Evolutionary conservation across 1,140 invertebrate genomes (phyloP).

Genomic region (Potamilus streckersoni): DNA sequence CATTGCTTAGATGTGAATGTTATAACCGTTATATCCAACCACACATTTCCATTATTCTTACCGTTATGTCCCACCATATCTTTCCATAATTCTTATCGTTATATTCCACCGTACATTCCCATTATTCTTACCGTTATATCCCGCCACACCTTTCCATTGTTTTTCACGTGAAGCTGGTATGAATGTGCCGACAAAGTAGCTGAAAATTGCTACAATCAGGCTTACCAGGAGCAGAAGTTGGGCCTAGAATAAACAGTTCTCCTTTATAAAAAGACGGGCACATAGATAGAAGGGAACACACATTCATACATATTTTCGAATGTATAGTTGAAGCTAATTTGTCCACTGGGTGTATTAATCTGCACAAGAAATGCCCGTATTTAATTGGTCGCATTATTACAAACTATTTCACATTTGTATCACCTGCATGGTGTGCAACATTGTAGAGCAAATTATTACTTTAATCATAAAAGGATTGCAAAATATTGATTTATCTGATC

Average conservation of each 20-base stretch:
- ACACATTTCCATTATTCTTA: background rate
- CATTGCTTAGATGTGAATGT: background rate
- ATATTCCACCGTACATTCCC: background rate
- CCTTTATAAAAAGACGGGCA: background rate
- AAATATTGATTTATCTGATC: too few species aligned
- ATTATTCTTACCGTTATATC: slow-evolving; percentile 78
- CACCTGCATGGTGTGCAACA: too few species aligned
- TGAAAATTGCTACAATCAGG: slow-evolving; percentile 85
- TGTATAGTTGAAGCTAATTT: too few species aligned
- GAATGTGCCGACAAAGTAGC: slow-evolving; percentile 78
- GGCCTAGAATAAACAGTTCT: slow-evolving; percentile 73
- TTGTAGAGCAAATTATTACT: too few species aligned
- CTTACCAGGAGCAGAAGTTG: slow-evolving; percentile 92
- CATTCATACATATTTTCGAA: background rate
- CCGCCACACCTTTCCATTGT: slow-evolving; percentile 86
- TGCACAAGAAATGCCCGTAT: too few species aligned
- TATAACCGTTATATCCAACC: background rate
- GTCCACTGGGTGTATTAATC: too few species aligned
- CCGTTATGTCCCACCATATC: background rate
- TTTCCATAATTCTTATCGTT: background rate
- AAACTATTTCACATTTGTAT: too few species aligned
- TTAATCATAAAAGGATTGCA: too few species aligned
- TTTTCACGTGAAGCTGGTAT: slow-evolving; percentile 83
- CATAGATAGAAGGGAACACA: background rate
- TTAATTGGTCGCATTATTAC: too few species aligned